phyloP scores from a whole-genome alignment of 2,888 invertebrate genomes.

The Polyommatus iphigenia region DNA sequence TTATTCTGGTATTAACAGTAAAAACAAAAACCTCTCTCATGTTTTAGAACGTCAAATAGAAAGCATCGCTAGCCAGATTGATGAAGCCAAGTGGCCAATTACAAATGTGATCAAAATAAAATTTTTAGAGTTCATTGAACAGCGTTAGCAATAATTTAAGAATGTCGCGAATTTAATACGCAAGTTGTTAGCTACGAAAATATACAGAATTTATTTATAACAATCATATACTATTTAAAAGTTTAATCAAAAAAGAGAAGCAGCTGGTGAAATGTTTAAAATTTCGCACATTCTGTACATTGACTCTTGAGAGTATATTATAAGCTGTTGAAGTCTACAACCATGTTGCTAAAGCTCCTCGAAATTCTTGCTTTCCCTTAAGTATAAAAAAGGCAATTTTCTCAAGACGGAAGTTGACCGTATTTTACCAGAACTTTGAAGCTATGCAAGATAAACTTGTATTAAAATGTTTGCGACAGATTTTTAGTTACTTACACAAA shows the following conservation, averaged over 20 bases:
- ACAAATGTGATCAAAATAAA: slow-evolving; percentile 8
- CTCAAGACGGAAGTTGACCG: no score
- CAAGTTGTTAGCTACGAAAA: background rate
- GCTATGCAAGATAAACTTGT: no score
- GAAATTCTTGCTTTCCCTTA: no score
- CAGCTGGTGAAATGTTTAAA: background rate
- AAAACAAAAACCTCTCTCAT: slow-evolving; percentile 15
- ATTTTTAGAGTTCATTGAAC: slow-evolving; percentile 5
- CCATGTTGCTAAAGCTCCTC: background rate
- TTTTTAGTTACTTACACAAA: no score
- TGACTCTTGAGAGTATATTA: background rate
- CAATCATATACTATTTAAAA: slow-evolving; percentile 4
- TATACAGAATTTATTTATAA: slow-evolving; percentile 17
- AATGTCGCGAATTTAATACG: slow-evolving; percentile 13
- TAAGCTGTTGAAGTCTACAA: background rate
- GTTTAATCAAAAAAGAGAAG: background rate
- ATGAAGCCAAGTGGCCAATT: slow-evolving; percentile 6
- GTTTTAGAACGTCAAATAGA: background rate
- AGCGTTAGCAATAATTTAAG: background rate
- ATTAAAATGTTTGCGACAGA: no score
- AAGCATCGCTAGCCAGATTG: background rate
- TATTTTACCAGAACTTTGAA: no score
- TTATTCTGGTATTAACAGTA: background rate
- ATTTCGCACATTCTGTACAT: background rate
- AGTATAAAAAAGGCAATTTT: no score